Conservation (phyloP, 2,888 invertebrate species). For the Drosophila limbata region DNA sequence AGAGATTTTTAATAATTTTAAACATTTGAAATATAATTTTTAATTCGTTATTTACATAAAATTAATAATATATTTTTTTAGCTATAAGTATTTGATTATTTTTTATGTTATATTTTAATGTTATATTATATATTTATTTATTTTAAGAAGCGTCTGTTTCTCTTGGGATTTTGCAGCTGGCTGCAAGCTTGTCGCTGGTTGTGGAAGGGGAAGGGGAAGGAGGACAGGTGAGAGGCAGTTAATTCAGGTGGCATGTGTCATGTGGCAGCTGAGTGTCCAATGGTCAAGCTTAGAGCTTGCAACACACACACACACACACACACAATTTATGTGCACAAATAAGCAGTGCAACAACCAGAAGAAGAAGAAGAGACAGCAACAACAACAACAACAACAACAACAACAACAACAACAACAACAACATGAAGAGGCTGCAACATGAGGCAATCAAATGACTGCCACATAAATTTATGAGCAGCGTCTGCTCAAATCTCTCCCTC, state of each 20-base stretch:
- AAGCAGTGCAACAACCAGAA: constrained; percentile 44
- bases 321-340: constrained; percentile 73
- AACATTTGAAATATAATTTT: too few species aligned
- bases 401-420: constrained; percentile 7
- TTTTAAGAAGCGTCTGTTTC: not conserved
- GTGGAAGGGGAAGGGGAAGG: not conserved
- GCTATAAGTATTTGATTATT: too few species aligned
- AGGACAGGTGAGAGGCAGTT: not conserved
- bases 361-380: constrained; percentile 13
- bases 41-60: too few species aligned
- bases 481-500: constrained; percentile 49
- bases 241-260: constrained; percentile 14
- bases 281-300: constrained; percentile 41
- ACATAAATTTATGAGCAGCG: constrained; percentile 75
- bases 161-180: constrained; percentile 2
- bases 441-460: constrained; percentile 72
- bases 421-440: too few species aligned
- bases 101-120: too few species aligned
- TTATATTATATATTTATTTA: too few species aligned
- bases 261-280: constrained; percentile 13
- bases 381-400: constrained; percentile 1
- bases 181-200: not conserved
- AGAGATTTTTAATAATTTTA: too few species aligned
- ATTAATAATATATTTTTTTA: too few species aligned
- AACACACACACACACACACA: constrained; percentile 3